These are phyloP conservation scores for Drosophila antonietae DNA, from an alignment of 2,888 invertebrate species.

Conservation along the genomic window DNA sequence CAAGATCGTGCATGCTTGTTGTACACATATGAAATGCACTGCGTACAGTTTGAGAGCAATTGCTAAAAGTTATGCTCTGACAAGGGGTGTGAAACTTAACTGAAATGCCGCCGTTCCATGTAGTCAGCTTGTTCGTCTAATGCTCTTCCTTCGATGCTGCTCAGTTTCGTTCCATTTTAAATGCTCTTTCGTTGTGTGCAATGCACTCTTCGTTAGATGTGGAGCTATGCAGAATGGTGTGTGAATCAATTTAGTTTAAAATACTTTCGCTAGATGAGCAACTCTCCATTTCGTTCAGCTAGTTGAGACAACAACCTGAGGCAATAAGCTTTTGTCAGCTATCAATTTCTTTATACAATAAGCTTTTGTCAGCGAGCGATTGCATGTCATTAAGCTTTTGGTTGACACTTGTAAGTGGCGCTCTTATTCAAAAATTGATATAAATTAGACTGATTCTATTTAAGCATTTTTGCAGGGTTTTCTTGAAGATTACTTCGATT, in stretches of 20 bases:
- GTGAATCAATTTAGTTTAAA: not conserved
- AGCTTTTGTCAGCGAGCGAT: slow-evolving; percentile 7
- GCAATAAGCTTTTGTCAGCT: not conserved
- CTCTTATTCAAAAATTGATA: not conserved
- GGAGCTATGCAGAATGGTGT: not conserved
- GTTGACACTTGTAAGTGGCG: not conserved
- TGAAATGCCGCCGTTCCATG: not conserved
- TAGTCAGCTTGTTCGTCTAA: not conserved
- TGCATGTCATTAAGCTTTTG: not conserved
- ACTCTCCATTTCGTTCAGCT: not conserved
- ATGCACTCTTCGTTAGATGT: not conserved
- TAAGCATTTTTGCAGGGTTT: not conserved
- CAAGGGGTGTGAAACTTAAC: not conserved
- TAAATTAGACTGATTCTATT: not conserved
- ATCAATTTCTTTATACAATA: too few relatives aligned
- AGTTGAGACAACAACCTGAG: slow-evolving; percentile 1
- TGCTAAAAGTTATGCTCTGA: not conserved
- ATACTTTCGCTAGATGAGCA: not conserved
- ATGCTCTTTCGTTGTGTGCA: too few relatives aligned
- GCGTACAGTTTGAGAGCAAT: slow-evolving; percentile 2
- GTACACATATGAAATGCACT: not conserved
- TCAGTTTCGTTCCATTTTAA: too few relatives aligned
- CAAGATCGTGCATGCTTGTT: not conserved
- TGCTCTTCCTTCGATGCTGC: not conserved
- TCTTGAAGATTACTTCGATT: too few relatives aligned